These are phyloP conservation scores for Anthophora plumipes DNA, from an alignment of 2,888 invertebrate genomes.

Conservation along the genomic window DNA sequence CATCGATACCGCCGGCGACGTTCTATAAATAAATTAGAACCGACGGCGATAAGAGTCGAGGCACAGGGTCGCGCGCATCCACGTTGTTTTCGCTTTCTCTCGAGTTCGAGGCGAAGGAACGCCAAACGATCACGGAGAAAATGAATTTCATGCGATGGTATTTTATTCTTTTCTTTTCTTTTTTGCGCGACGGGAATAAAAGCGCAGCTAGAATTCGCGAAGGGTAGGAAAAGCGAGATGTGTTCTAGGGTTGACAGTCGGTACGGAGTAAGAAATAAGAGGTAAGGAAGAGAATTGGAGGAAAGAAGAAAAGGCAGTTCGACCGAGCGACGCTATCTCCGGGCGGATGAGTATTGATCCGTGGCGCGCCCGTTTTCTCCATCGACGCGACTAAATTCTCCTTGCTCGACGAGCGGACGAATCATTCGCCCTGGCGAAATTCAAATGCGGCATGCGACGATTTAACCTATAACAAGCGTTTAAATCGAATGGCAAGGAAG, in stretches of 20 bases:
- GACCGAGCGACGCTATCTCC: constrained; percentile 14
- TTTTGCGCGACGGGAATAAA: neutral
- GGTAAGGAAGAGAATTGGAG: neutral
- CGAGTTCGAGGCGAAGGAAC: no score
- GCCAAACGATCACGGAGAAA: no score
- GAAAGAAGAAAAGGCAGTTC: neutral
- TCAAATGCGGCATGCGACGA: neutral
- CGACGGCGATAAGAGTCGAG: constrained; percentile 59
- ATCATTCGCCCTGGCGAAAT: neutral
- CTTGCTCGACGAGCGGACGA: neutral
- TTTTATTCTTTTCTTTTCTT: neutral
- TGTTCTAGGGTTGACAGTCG: neutral
- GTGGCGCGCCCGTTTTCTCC: constrained; percentile 12
- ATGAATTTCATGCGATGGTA: no score
- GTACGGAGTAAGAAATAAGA: neutral
- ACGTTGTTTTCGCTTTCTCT: neutral
- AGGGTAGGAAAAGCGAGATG: no score
- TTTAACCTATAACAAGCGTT: neutral
- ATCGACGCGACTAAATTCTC: constrained; percentile 20
- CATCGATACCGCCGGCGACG: constrained; percentile 27
- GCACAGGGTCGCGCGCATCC: constrained; percentile 6
- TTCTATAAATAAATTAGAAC: constrained; percentile 71
- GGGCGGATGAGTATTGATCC: constrained; percentile 57
- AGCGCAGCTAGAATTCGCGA: no score
- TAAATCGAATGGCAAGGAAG: neutral